Conservation (phyloP, 1,140 invertebrate species). For the Phenacoccus solenopsis region DNA sequence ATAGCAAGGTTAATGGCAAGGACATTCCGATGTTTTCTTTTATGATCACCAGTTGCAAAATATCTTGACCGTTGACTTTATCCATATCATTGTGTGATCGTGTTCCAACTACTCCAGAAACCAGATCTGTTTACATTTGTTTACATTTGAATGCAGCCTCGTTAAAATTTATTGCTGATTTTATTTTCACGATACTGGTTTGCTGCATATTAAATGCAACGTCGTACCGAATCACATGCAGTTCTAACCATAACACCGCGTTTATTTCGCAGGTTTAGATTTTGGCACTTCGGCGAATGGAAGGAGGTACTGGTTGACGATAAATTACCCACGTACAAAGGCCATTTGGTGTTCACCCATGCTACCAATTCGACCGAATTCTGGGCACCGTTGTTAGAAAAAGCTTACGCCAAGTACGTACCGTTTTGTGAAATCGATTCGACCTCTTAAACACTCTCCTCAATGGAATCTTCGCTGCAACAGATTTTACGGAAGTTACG, state of each 20-base stretch:
- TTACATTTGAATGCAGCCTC: constrained; percentile 12
- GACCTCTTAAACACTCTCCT: no score
- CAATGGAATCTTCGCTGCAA: constrained; percentile 20
- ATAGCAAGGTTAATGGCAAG: constrained; percentile 12
- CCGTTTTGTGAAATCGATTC: background rate
- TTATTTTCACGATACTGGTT: constrained; percentile 15
- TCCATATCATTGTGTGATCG: constrained; percentile 8
- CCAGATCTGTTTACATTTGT: constrained; percentile 15
- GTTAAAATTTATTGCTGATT: background rate
- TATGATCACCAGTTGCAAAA: constrained; percentile 6
- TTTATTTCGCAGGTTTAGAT: constrained; percentile 51
- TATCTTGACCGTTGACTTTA: constrained; percentile 15
- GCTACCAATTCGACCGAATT: constrained; percentile 58
- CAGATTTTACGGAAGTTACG: constrained; percentile 63
- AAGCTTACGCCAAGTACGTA: constrained; percentile 72
- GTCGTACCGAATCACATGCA: background rate
- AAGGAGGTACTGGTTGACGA: constrained; percentile 64
- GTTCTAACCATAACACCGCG: background rate
- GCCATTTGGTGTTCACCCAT: constrained; percentile 54
- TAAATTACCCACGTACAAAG: constrained; percentile 54
- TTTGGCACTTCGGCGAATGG: constrained; percentile 67
- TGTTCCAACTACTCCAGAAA: constrained; percentile 12
- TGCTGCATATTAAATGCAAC: constrained; percentile 16
- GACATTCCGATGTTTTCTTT: constrained; percentile 11
- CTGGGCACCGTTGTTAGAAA: constrained; percentile 66